Conservation (phyloP, 2,888 invertebrate genomes). For the Drosophila gaucha region DNA sequence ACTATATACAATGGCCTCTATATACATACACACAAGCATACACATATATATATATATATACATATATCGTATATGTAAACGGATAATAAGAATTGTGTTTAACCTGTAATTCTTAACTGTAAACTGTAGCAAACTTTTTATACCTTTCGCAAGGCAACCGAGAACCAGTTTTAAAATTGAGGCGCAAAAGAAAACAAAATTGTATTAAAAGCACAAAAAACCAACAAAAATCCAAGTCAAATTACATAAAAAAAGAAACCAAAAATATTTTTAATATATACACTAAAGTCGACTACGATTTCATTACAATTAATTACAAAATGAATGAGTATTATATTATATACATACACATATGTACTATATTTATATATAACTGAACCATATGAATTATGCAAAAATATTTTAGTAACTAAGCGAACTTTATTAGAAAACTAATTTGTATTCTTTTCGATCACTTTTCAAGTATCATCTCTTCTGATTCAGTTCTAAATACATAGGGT, state of each 20-base stretch:
- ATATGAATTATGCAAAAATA: conserved; percentile 28
- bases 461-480: conserved; percentile 11
- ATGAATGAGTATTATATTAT: conserved; percentile 44
- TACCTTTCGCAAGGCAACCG: conserved; percentile 69
- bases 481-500: too few relatives aligned
- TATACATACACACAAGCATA: conserved; percentile 4
- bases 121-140: conserved; percentile 74
- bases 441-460: conserved; percentile 27
- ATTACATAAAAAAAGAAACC: conserved; percentile 45
- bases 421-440: conserved; percentile 12
- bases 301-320: conserved; percentile 29
- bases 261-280: conserved; percentile 70
- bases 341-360: conserved; percentile 15
- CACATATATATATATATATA: conserved; percentile 15
- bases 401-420: conserved; percentile 52
- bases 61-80: conserved; percentile 20
- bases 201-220: conserved; percentile 49
- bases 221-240: conserved; percentile 70
- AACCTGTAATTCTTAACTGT: conserved; percentile 66
- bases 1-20: conserved; percentile 73
- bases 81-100: conserved; percentile 37
- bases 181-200: conserved; percentile 21
- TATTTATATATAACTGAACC: conserved; percentile 24
- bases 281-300: conserved; percentile 49
- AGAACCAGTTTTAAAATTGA: conserved; percentile 47